These are phyloP conservation scores for Neogobius melanostomus DNA, from an alignment of 2,113 vertebrate species.

Conservation along the genomic window DNA sequence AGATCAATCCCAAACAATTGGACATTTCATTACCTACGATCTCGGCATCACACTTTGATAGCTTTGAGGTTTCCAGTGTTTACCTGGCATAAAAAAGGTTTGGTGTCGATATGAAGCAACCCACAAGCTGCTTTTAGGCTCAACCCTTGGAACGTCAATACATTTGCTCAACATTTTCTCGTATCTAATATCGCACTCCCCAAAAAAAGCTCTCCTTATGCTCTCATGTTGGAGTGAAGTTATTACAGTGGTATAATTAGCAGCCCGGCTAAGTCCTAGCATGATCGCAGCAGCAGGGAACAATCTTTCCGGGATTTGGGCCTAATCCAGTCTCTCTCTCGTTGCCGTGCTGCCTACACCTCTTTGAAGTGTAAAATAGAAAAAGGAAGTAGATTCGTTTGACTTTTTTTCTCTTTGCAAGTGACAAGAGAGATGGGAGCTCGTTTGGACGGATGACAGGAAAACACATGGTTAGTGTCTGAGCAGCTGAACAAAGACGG, in stretches of 20 bases:
- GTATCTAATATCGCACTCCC: background rate
- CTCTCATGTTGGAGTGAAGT: background rate
- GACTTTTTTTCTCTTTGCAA: slow-evolving; percentile 42
- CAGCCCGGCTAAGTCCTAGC: slow-evolving; percentile 54
- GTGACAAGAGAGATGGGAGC: slow-evolving; percentile 12
- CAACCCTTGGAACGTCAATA: background rate
- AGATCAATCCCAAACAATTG: too few species aligned
- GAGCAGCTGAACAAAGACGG: background rate
- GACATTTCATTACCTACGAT: too few species aligned
- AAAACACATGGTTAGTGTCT: background rate
- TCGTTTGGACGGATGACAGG: background rate
- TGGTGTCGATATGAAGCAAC: too few species aligned
- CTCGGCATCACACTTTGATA: too few species aligned
- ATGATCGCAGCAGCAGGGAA: slow-evolving; percentile 47
- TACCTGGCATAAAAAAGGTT: too few species aligned
- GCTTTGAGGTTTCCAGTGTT: too few species aligned
- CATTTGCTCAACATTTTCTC: background rate
- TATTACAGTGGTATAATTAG: slow-evolving; percentile 63
- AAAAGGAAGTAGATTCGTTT: slow-evolving; percentile 48
- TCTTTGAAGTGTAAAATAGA: slow-evolving; percentile 68
- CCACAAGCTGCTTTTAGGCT: background rate
- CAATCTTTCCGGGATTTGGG: slow-evolving; percentile 64
- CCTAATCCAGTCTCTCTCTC: slow-evolving; percentile 66
- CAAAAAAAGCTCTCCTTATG: background rate
- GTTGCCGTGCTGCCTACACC: slow-evolving; percentile 41